Conservation (phyloP, 2,888 invertebrate species). For the Chymomyza procnemis region DNA sequence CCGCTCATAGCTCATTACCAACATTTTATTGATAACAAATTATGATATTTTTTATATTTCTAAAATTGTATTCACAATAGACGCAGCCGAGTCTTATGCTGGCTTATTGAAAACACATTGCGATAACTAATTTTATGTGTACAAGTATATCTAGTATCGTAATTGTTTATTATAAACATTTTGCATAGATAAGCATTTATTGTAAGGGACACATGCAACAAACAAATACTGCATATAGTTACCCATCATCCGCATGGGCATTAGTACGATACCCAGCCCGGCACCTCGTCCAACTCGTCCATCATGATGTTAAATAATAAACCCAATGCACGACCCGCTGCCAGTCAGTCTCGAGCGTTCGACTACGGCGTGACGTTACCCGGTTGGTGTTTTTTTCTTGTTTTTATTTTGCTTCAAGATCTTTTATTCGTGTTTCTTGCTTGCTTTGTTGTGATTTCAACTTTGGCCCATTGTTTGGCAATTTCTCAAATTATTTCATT, state of each 20-base stretch:
- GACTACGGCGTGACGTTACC: neutral
- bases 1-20: neutral
- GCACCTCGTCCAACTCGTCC: neutral
- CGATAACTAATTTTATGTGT: neutral
- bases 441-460: neutral
- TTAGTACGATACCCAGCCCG: neutral
- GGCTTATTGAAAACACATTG: neutral
- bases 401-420: neutral
- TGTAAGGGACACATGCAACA: neutral
- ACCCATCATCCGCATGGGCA: neutral
- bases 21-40: neutral
- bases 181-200: neutral
- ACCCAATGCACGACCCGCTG: neutral
- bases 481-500: neutral
- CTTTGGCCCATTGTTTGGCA: neutral
- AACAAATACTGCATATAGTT: neutral
- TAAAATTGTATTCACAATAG: neutral
- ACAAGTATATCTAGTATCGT: neutral
- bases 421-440: neutral
- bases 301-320: neutral
- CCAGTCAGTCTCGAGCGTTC: conserved; percentile 6
- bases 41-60: neutral
- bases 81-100: neutral
- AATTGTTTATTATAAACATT: neutral
- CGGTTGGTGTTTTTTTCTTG: neutral